These are phyloP conservation scores for Calliphora vomitoria DNA, from an alignment of 2,888 invertebrate species.

Conservation along the genomic window DNA sequence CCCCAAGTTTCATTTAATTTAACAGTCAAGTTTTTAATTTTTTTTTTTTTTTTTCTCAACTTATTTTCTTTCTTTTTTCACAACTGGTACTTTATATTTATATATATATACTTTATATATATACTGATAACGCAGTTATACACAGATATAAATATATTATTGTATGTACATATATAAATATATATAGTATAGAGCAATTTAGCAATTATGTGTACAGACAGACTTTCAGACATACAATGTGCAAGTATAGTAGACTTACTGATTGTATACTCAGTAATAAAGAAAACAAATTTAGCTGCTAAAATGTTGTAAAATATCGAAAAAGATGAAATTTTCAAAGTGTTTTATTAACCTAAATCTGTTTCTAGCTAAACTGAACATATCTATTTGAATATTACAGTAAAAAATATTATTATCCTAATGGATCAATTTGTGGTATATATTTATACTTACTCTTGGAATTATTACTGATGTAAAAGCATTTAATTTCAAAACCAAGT, in stretches of 20 bases:
- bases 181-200: conserved; percentile 36
- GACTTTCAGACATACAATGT: neutral
- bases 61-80: conserved; percentile 36
- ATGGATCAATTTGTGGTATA: too few relatives aligned
- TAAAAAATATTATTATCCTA: too few relatives aligned
- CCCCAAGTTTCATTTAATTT: conserved; percentile 66
- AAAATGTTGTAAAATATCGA: neutral
- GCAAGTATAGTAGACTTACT: neutral
- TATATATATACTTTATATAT: conserved; percentile 30
- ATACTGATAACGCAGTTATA: conserved; percentile 34
- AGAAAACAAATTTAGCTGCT: neutral
- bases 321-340: neutral
- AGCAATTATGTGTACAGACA: conserved; percentile 37
- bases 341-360: too few relatives aligned
- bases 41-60: conserved; percentile 26
- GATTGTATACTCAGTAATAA: conserved; percentile 11
- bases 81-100: conserved; percentile 49
- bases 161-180: neutral
- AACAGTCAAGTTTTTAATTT: conserved; percentile 59
- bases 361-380: too few relatives aligned
- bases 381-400: too few relatives aligned
- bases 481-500: too few relatives aligned
- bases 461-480: too few relatives aligned
- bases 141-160: neutral
- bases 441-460: too few relatives aligned